Conservation (phyloP, 2,797 vertebrate species). For the Toxotes lorentzi region DNA sequence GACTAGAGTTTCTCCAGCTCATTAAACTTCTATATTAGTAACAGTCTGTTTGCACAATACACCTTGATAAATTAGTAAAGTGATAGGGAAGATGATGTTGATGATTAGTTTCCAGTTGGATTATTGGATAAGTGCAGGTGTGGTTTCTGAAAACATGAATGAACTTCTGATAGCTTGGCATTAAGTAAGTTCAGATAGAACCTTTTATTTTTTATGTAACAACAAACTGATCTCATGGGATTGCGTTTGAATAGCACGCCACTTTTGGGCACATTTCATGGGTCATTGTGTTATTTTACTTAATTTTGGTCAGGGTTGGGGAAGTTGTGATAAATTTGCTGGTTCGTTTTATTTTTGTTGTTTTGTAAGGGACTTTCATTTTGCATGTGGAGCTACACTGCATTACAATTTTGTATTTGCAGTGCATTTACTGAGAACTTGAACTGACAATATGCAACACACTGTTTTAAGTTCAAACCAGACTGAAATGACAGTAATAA, state of each 20-base stretch:
- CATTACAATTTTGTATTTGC: slow-evolving; percentile 7
- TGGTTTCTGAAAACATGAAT: not conserved
- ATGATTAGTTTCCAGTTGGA: not conserved
- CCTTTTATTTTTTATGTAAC: not conserved
- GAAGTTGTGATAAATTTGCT: not conserved
- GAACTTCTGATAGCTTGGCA: not conserved
- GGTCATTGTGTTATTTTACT: not conserved
- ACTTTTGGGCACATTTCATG: too few relatives aligned
- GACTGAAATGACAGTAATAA: slow-evolving; percentile 59
- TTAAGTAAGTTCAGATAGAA: not conserved
- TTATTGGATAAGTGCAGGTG: not conserved
- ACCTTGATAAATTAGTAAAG: slow-evolving; percentile 33
- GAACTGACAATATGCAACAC: slow-evolving; percentile 15
- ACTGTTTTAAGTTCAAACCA: slow-evolving; percentile 56
- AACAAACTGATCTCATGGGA: not conserved
- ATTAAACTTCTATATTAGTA: slow-evolving; percentile 68
- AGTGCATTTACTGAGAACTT: slow-evolving; percentile 29
- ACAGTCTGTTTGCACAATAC: slow-evolving; percentile 36
- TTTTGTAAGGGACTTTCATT: slow-evolving; percentile 1
- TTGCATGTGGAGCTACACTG: not conserved
- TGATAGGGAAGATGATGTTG: not conserved
- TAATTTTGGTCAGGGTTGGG: too few relatives aligned
- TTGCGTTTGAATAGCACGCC: too few relatives aligned
- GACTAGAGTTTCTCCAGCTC: slow-evolving; percentile 51
- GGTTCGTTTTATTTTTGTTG: not conserved